Evolutionary conservation across 2,113 vertebrate genomes (phyloP).

Genomic region (Antechinus flavipes): DNA sequence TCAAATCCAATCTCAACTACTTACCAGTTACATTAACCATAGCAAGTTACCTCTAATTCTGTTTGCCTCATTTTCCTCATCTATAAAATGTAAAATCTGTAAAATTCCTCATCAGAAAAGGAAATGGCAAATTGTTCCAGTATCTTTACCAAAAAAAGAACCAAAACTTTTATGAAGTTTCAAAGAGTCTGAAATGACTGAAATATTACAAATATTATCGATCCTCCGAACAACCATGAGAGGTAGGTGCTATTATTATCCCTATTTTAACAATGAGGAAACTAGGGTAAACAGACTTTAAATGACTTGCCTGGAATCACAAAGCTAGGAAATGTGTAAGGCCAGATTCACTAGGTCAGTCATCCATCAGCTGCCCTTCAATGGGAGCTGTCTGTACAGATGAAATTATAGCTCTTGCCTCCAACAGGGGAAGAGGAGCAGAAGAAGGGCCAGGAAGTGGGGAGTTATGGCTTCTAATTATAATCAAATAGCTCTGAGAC

Average conservation of each 20-base stretch:
- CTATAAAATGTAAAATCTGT: too few relatives aligned
- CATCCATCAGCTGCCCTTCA: background rate
- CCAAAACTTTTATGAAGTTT: too few relatives aligned
- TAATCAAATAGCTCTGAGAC: background rate
- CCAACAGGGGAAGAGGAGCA: background rate
- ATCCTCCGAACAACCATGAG: background rate
- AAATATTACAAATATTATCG: background rate
- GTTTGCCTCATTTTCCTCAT: too few relatives aligned
- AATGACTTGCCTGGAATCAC: too few relatives aligned
- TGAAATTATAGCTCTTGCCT: background rate
- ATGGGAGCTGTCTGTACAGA: background rate
- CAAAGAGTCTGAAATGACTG: background rate
- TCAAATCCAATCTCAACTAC: too few relatives aligned
- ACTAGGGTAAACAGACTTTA: background rate
- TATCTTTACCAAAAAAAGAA: too few relatives aligned
- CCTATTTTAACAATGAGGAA: background rate
- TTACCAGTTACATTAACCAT: too few relatives aligned
- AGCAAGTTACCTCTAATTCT: too few relatives aligned
- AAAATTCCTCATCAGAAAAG: too few relatives aligned
- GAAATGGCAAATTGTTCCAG: too few relatives aligned
- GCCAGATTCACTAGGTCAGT: background rate
- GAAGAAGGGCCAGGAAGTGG: background rate
- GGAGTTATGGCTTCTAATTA: background rate
- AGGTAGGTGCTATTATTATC: background rate
- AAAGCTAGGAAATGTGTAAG: background rate